Evolutionary conservation across 2,888 invertebrate genomes (phyloP), one percentile per base, ranked within the genome.

Genomic region (Agrilus biguttatus): DNA sequence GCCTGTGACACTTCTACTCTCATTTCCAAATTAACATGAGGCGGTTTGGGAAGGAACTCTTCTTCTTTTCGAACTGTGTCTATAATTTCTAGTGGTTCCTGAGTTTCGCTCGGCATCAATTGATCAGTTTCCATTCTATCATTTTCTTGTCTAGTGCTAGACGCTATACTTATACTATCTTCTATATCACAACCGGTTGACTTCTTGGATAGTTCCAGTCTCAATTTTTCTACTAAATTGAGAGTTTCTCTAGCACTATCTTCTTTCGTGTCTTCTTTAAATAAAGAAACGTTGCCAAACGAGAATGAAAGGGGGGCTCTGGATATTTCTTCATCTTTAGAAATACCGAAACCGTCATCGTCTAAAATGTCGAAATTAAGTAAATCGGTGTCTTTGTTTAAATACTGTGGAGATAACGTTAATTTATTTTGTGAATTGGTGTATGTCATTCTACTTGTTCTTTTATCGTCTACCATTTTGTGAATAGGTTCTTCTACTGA

Each of bases 161-260:
- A 59, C 2, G 55, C 51, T n/a, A 58, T 53, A 44, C 59, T 60
- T 8, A 55, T 53, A 8, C 56, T 51, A 46, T 66, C 66, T 37
- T 65, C 65, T 4, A 58, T 54, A 39, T 66, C 66, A 40, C 58
- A 58, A 39, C 58, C 56, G 6, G 57, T 71, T 14, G 77, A 74
- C 61, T 80, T 83, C 58, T 82, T 80, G 32, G 72, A 74, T 54
- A 83, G 69, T 56, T 80, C 79, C 73, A 80, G 75, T 39, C 89
- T 72, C 14, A 91, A 67, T 57, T 90, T 86, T 57, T 89, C 86
- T 5, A 91, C 84, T 23, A 91, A 70, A 66, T 87, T 82, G 46
- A 85, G 68, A 0, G 90, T 90, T 60, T 87, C 89, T 48, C 84
- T 73, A 0, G 84, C 83, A 53, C 83, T 83, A 55, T 84, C 83